Evolutionary conservation across 2,888 invertebrate species (phyloP).

Genomic region (Ophion ventricosus): DNA sequence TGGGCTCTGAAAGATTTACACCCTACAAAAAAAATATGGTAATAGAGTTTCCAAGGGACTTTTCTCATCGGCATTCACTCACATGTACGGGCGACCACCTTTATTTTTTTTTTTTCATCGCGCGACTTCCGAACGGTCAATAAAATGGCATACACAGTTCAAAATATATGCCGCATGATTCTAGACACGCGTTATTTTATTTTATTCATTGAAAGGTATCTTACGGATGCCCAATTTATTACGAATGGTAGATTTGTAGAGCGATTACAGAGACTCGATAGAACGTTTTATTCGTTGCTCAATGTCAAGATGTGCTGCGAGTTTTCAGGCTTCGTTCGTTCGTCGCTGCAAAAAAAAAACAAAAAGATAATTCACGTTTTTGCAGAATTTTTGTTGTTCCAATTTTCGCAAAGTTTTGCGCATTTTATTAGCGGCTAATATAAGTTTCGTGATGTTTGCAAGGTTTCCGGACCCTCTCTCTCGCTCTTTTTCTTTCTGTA

Average conservation of each 20-base stretch:
- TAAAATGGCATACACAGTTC: background rate
- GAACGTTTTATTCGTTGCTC: background rate
- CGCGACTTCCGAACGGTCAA: slow-evolving; percentile 13
- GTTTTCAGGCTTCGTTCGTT: background rate
- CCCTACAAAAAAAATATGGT: slow-evolving; percentile 62
- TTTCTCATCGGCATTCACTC: slow-evolving; percentile 1
- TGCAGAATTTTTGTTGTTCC: background rate
- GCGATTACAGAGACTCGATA: background rate
- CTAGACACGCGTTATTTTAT: background rate
- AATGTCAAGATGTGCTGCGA: background rate
- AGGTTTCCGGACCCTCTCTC: slow-evolving; percentile 28
- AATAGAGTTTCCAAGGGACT: slow-evolving; percentile 13
- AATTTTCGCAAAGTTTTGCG: slow-evolving; percentile 2
- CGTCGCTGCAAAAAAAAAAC: background rate
- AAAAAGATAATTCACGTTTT: background rate
- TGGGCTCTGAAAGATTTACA: slow-evolving; percentile 39
- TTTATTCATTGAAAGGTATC: background rate
- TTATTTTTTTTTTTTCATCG: slow-evolving; percentile 12
- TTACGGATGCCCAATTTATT: background rate
- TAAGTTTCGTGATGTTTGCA: slow-evolving; percentile 36
- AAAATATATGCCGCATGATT: background rate
- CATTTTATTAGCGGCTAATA: background rate
- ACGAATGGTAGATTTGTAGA: background rate
- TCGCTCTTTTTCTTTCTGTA: too few relatives aligned
- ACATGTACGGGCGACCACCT: too few relatives aligned